phyloP scores from a whole-genome alignment of 2,888 invertebrate genomes.

The Pyralis farinalis region DNA sequence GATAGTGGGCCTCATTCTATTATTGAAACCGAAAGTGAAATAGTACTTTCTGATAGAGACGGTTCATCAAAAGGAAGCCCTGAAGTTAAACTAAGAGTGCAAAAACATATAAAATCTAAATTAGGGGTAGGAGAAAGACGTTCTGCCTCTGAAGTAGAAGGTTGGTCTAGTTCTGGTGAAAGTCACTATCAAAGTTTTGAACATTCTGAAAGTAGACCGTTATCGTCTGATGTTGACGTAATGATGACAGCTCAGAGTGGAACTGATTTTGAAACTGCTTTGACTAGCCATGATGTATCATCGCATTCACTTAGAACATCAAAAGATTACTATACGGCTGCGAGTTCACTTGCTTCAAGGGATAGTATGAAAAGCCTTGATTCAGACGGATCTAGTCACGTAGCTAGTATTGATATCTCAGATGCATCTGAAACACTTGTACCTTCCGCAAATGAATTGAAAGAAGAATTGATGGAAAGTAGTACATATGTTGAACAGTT shows the following conservation, averaged over 20 bases:
- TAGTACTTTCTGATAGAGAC: constrained; percentile 63
- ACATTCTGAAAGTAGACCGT: constrained; percentile 89
- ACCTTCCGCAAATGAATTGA: constrained; percentile 92
- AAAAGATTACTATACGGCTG: constrained; percentile 92
- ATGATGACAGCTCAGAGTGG: constrained; percentile 86
- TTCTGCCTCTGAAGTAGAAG: constrained; percentile 89
- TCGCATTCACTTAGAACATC: constrained; percentile 87
- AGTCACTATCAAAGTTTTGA: constrained; percentile 95
- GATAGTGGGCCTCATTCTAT: constrained; percentile 78
- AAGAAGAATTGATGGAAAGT: constrained; percentile 86
- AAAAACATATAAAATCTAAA: constrained; percentile 72
- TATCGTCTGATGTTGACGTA: constrained; percentile 94
- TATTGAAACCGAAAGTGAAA: constrained; percentile 73
- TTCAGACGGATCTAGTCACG: constrained; percentile 93
- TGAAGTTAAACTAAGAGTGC: constrained; percentile 64
- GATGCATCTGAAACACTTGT: constrained; percentile 96
- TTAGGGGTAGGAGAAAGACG: constrained; percentile 82
- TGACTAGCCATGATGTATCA: constrained; percentile 89
- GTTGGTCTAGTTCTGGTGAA: constrained; percentile 93
- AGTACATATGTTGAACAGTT: constrained; percentile 81
- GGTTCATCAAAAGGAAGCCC: constrained; percentile 70
- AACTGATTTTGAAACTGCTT: constrained; percentile 93
- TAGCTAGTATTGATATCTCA: constrained; percentile 94
- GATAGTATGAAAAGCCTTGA: constrained; percentile 95
- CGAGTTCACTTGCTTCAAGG: constrained; percentile 92